A percentile compares a stretch with the other conserved stretches of the same genome.
phyloP scores from a whole-genome alignment of 2,797 vertebrate genomes.

The Enteromius radiatus region DNA sequence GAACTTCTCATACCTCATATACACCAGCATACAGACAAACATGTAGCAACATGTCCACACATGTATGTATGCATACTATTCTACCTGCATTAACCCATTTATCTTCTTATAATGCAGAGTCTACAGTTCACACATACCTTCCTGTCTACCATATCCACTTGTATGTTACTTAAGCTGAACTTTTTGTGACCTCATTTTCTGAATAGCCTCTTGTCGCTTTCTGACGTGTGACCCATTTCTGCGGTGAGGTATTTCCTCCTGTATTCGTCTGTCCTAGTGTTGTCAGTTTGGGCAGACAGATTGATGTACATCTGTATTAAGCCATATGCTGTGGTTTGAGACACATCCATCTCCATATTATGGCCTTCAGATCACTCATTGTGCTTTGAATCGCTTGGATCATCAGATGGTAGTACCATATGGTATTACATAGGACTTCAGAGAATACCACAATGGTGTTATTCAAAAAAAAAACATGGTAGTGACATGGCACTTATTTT shows the following conservation, averaged over 20 bases:
- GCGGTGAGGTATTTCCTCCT: conserved; percentile 12
- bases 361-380: not conserved
- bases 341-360: not conserved
- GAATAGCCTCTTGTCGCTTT: conserved; percentile 5
- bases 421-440: not conserved
- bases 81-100: not conserved
- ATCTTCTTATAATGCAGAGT: not conserved
- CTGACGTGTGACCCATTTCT: not conserved
- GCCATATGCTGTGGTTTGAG: conserved; percentile 20
- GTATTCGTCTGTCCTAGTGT: not conserved
- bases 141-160: conserved; percentile 5
- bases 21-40: conserved; percentile 31
- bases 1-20: conserved; percentile 39
- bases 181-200: conserved; percentile 15
- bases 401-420: not conserved
- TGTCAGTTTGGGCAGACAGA: not conserved
- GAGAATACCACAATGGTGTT: not conserved
- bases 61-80: conserved; percentile 6
- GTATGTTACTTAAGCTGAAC: conserved; percentile 14
- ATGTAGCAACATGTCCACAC: conserved; percentile 32
- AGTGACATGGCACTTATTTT: not conserved
- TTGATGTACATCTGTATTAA: not conserved
- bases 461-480: not conserved
- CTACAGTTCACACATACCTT: conserved; percentile 11
- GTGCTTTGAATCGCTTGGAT: not conserved